Conservation (phyloP, 2,888 invertebrate species). For the Drosophila mimetica region DNA sequence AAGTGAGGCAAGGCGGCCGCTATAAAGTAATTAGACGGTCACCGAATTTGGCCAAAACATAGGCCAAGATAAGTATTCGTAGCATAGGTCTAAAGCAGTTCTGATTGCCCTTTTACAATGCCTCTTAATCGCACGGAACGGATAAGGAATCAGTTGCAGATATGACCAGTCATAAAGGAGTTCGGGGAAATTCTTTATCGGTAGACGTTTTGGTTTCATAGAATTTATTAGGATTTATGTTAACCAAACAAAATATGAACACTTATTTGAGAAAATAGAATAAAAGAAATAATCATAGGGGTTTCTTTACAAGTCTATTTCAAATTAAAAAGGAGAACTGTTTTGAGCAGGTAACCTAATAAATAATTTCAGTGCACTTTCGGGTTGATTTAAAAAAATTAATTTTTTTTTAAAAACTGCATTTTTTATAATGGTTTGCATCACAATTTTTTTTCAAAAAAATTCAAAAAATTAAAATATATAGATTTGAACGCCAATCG, state of each 20-base stretch:
- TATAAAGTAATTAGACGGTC: slow-evolving; percentile 65
- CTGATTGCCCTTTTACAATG: slow-evolving; percentile 35
- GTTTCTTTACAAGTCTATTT: too few species aligned
- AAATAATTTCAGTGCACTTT: too few species aligned
- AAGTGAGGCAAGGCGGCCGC: background rate
- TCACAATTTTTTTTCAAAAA: too few species aligned
- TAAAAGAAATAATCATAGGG: too few species aligned
- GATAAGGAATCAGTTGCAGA: slow-evolving; percentile 44
- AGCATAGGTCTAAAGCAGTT: slow-evolving; percentile 11
- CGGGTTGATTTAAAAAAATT: too few species aligned
- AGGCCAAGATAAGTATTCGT: slow-evolving; percentile 16
- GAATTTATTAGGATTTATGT: background rate
- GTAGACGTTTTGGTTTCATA: background rate
- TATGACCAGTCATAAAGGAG: slow-evolving; percentile 2
- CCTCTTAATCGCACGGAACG: slow-evolving; percentile 42
- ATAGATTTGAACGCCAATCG: too few species aligned
- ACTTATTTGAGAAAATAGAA: background rate
- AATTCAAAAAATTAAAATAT: too few species aligned
- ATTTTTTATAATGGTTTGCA: too few species aligned
- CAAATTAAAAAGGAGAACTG: too few species aligned
- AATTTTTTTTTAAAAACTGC: too few species aligned
- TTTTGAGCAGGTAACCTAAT: too few species aligned
- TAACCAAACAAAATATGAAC: background rate
- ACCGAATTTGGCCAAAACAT: slow-evolving; percentile 41
- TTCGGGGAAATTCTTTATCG: background rate